These are phyloP conservation scores for Laticauda colubrina DNA, from an alignment of 2,113 vertebrate species.

Conservation along the genomic window DNA sequence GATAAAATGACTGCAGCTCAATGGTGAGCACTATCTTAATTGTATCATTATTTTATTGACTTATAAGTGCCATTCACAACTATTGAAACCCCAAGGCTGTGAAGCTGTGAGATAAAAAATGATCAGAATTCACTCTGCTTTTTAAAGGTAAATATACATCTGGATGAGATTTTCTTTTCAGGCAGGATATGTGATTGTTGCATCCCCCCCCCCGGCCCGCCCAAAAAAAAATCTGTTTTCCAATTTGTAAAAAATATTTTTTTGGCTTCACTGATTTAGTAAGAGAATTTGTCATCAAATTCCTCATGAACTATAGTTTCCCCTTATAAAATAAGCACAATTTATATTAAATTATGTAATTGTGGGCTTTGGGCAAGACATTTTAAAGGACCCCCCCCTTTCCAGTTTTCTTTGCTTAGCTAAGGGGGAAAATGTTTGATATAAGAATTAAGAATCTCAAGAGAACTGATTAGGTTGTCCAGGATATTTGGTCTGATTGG, in stretches of 20 bases:
- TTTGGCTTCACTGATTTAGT: background rate
- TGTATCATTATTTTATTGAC: background rate
- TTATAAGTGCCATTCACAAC: background rate
- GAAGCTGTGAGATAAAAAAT: background rate
- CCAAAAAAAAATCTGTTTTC: background rate
- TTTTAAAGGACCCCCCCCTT: background rate
- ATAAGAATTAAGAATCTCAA: background rate
- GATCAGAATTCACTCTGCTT: background rate
- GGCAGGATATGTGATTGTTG: background rate
- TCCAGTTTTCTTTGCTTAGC: background rate
- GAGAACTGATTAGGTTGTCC: background rate
- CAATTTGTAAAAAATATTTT: background rate
- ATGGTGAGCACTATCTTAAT: background rate
- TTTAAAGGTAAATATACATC: background rate
- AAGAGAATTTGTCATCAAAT: background rate
- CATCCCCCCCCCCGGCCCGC: background rate
- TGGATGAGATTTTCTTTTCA: background rate
- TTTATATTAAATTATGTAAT: background rate
- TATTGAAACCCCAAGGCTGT: background rate
- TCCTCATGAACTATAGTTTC: background rate
- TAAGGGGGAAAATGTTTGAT: background rate
- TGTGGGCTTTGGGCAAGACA: background rate
- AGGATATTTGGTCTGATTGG: background rate
- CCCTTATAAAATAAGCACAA: background rate
- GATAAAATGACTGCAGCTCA: background rate